Evolutionary conservation across 2,797 vertebrate species (phyloP), one percentile per base, ranked within the genome.

Genomic region (Galagoides demidoff): DNA sequence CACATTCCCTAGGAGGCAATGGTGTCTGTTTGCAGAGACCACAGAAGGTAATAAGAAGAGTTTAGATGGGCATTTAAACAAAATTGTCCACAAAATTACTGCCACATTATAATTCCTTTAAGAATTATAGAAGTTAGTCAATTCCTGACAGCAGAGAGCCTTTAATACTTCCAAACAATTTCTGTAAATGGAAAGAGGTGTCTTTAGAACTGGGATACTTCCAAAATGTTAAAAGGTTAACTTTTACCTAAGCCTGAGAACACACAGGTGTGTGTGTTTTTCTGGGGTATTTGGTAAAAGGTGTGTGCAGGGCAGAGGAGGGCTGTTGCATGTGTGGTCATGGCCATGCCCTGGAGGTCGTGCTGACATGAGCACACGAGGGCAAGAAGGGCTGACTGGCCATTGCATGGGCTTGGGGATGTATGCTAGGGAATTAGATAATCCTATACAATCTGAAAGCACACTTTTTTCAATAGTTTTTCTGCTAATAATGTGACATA

Each of bases 61-160:
- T 82, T 86, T 37, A 59, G 23, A 10, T 0, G 16, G 25, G 31
- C 29, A 37, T 43, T 43, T 43, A 43, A 43, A 43, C 39, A 43
- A 10, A 1, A 2, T 43, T 52, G 10, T 49, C 66, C 7, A 64
- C 27, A 81, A 27, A 70, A 70, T 59, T 85, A 17, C 71, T 59
- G n/a, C 34, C 59, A 27, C 31, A 74, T 14, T 29, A 64, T 34
- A 7, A 90, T 89, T 66, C 43, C 45, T 34, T 70, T 37, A 95
- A 66, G 34, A 93, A 37, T 90, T 77, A 45, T 45, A 71, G 76
- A 87, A 84, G 61, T 77, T 31, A 71, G 10, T 89, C 73, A 74
- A 57, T 10, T 84, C 22, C 20, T 84, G 34, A 93, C 27, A 77
- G 10, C 29, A 29, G 2, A 74, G 14, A 29, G 23, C 55, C 61